Conservation (phyloP, 2,888 invertebrate genomes). For the Lasius fuliginosus region DNA sequence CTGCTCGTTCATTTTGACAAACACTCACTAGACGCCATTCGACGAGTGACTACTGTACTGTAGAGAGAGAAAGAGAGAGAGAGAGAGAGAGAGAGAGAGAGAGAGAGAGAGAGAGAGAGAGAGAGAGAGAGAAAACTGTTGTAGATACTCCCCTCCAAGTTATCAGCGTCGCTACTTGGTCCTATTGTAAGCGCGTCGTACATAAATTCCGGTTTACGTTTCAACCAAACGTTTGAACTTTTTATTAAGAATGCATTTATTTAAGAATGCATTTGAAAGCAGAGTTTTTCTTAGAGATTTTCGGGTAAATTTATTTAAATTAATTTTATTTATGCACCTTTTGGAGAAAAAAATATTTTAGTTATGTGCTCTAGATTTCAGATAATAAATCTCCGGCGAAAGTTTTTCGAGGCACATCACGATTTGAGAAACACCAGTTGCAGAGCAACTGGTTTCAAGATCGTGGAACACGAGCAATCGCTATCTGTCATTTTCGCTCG, state of each 20-base stretch:
- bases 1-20: not conserved
- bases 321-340: too few species aligned
- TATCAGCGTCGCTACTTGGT: not conserved
- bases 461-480: not conserved
- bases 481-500: not conserved
- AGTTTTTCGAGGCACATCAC: not conserved
- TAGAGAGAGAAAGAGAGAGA: not conserved
- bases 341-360: not conserved
- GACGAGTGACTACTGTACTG: slow-evolving; percentile 2
- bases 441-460: not conserved
- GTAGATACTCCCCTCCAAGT: not conserved
- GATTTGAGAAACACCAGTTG: not conserved
- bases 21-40: not conserved
- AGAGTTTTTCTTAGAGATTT: too few species aligned
- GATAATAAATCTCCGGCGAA: not conserved
- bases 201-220: not conserved
- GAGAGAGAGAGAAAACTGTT: not conserved
- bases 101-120: not conserved
- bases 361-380: not conserved
- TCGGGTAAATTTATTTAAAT: not conserved
- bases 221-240: not conserved
- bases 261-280: not conserved
- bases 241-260: not conserved
- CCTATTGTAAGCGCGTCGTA: not conserved
- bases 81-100: not conserved